These are phyloP conservation scores for Formica selysi DNA, from an alignment of 1,140 invertebrate species.

Conservation along the genomic window DNA sequence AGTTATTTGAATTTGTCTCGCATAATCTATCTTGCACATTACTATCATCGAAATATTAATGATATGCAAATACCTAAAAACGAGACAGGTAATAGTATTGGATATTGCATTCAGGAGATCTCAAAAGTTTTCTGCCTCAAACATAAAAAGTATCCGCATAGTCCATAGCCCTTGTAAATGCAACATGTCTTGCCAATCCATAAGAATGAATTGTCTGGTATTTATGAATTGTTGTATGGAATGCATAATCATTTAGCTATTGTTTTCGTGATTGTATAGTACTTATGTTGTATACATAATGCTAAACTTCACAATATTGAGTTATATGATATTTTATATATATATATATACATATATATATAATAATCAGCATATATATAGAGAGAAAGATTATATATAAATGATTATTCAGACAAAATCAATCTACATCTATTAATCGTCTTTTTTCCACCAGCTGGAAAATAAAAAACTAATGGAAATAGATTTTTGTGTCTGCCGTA, in stretches of 20 bases:
- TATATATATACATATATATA: background rate
- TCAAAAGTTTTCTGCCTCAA: background rate
- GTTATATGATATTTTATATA: constrained; percentile 17
- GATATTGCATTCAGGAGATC: constrained; percentile 8
- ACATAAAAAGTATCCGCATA: background rate
- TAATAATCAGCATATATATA: background rate
- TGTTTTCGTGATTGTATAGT: constrained; percentile 18
- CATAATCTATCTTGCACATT: background rate
- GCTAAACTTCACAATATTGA: constrained; percentile 48
- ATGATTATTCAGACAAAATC: constrained; percentile 24
- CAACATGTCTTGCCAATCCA: background rate
- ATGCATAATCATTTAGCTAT: constrained; percentile 21
- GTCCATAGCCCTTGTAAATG: constrained; percentile 2
- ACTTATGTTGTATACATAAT: constrained; percentile 52
- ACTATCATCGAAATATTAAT: background rate
- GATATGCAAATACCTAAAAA: background rate
- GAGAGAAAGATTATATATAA: constrained; percentile 29
- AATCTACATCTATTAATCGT: constrained; percentile 37
- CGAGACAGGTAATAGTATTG: background rate
- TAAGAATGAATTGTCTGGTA: background rate
- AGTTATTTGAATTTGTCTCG: constrained; percentile 5
- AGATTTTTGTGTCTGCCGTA: constrained; percentile 46
- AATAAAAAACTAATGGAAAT: constrained; percentile 56
- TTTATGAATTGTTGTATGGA: background rate
- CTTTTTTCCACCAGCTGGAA: background rate